Conservation (phyloP, 2,113 vertebrate genomes). For the Bos javanicus region DNA sequence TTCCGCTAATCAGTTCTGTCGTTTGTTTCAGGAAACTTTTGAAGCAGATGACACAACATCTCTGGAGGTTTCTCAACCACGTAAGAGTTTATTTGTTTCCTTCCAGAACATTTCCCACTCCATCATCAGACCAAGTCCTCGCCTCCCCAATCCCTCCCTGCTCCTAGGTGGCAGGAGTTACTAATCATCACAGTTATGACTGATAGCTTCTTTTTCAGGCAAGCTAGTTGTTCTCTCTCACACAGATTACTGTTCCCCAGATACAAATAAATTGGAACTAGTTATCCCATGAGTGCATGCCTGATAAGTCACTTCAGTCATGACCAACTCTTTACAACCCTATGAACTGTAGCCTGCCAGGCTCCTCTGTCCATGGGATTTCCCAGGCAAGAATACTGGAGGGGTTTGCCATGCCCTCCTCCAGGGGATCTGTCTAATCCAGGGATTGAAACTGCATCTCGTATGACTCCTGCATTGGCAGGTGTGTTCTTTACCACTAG, state of each 20-base stretch:
- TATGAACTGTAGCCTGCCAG: not conserved
- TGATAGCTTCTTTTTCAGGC: slow-evolving; percentile 40
- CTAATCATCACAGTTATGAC: not conserved
- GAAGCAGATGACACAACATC: slow-evolving; percentile 55
- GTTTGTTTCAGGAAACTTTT: slow-evolving; percentile 59
- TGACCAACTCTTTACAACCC: not conserved
- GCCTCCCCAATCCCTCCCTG: not conserved
- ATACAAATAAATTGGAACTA: not conserved
- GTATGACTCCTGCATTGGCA: not conserved
- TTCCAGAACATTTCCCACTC: slow-evolving; percentile 23
- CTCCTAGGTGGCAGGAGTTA: not conserved
- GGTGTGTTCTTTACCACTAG: not conserved
- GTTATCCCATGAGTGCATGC: not conserved
- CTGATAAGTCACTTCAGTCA: not conserved
- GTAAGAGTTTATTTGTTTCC: slow-evolving; percentile 42
- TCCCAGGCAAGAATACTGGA: not conserved
- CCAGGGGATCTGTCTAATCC: not conserved
- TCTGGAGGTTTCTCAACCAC: slow-evolving; percentile 24
- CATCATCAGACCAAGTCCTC: not conserved
- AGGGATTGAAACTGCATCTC: not conserved
- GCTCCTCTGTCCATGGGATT: not conserved
- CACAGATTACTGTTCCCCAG: slow-evolving; percentile 29
- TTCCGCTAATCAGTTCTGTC: slow-evolving; percentile 58
- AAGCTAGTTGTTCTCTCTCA: slow-evolving; percentile 31
- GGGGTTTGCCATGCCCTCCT: not conserved